phyloP scores from a whole-genome alignment of 2,113 vertebrate genomes.

The Hippopotamus amphibius region DNA sequence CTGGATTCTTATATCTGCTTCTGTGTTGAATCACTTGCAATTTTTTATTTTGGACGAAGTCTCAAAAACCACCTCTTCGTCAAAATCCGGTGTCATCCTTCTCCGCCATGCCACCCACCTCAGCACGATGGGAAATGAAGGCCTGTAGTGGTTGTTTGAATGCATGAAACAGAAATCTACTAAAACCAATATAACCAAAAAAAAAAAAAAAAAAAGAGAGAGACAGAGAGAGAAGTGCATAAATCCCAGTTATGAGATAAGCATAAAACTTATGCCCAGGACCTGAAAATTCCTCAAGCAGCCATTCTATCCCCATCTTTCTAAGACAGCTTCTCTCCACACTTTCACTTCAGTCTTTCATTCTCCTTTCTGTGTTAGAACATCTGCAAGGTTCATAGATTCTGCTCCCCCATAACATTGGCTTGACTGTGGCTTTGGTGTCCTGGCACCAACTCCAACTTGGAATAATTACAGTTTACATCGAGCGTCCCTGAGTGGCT shows the following conservation, averaged over 20 bases:
- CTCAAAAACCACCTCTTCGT: neutral
- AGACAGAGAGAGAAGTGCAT: neutral
- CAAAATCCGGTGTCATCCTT: too few species aligned
- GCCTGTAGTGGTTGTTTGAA: neutral
- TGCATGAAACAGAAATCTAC: neutral
- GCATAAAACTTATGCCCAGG: neutral
- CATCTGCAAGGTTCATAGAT: neutral
- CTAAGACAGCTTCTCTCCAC: neutral
- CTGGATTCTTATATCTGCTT: neutral
- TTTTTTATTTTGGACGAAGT: constrained; percentile 12
- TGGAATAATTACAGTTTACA: neutral
- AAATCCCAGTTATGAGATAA: neutral
- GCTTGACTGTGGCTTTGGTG: neutral
- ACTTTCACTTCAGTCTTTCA: neutral
- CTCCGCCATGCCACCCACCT: too few species aligned
- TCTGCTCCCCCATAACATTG: neutral
- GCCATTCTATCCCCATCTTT: neutral
- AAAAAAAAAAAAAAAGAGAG: neutral
- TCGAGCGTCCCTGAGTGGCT: neutral
- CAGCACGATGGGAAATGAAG: too few species aligned
- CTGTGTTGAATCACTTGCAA: neutral
- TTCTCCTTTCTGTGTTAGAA: constrained; percentile 14
- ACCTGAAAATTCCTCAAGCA: neutral
- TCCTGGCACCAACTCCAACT: neutral
- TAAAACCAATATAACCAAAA: neutral